Evolutionary conservation across 2,113 vertebrate genomes (phyloP).

Genomic region (Grammomys surdaster): DNA sequence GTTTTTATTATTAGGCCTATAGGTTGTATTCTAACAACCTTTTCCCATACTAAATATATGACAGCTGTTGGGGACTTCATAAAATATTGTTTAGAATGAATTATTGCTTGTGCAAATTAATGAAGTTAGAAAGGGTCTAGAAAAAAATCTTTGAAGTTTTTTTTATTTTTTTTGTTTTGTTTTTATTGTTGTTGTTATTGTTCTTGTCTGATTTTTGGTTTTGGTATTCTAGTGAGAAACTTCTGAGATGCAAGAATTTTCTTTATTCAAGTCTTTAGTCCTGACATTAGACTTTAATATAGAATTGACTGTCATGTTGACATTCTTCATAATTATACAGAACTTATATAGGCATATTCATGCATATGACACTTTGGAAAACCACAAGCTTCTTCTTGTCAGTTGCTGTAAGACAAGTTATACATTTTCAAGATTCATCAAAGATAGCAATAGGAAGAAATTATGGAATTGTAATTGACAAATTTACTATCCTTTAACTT

Average conservation of each 20-base stretch:
- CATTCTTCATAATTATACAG: not conserved
- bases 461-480: conserved; percentile 7
- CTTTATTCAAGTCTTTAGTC: not conserved
- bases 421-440: not conserved
- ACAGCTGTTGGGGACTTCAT: not conserved
- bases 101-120: not conserved
- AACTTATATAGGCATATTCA: not conserved
- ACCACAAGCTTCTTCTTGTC: not conserved
- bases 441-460: not conserved
- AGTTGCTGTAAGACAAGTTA: not conserved
- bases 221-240: not conserved
- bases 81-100: not conserved
- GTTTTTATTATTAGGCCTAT: not conserved
- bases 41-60: not conserved
- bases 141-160: not conserved
- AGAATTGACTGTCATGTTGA: not conserved
- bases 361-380: not conserved
- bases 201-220: not conserved
- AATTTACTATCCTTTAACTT: not conserved
- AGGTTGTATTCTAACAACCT: not conserved
- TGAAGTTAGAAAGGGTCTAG: not conserved
- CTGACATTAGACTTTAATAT: not conserved
- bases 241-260: not conserved
- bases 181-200: not conserved
- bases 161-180: too few relatives aligned